Evolutionary conservation across 2,888 invertebrate species (phyloP).

Genomic region (Lymantria dispar): DNA sequence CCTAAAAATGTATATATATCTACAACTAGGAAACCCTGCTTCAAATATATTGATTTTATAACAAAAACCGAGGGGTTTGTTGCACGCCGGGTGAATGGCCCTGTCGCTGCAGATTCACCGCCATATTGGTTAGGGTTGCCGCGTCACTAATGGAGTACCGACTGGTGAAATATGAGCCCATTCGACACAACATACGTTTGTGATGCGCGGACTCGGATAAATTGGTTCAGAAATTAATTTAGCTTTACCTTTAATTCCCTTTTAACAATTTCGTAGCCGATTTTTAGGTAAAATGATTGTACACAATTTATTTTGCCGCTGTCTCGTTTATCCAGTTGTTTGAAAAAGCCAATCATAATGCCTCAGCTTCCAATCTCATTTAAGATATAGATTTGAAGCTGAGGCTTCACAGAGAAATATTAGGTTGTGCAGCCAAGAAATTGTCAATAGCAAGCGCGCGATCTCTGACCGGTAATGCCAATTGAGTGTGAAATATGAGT

Average conservation of each 20-base stretch:
- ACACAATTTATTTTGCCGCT: neutral
- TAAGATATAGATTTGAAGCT: too few species aligned
- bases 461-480: too few species aligned
- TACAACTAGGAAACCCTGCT: conserved; percentile 55
- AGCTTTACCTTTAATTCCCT: conserved; percentile 28
- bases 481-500: too few species aligned
- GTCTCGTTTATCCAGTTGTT: too few species aligned
- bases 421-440: too few species aligned
- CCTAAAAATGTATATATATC: conserved; percentile 42
- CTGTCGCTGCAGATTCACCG: conserved; percentile 78
- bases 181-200: conserved; percentile 64
- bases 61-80: conserved; percentile 79
- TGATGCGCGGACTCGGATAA: conserved; percentile 54
- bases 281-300: conserved; percentile 1
- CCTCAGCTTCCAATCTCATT: too few species aligned
- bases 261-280: neutral
- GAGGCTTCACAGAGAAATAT: too few species aligned
- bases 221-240: conserved; percentile 42
- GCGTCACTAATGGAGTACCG: conserved; percentile 76
- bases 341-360: too few species aligned
- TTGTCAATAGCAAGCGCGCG: too few species aligned
- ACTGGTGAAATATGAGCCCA: conserved; percentile 73
- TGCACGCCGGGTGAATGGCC: conserved; percentile 77
- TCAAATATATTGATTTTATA: conserved; percentile 80
- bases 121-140: conserved; percentile 73